These are phyloP conservation scores for Aegithalos caudatus DNA, from an alignment of 2,113 vertebrate genomes.

Conservation along the genomic window DNA sequence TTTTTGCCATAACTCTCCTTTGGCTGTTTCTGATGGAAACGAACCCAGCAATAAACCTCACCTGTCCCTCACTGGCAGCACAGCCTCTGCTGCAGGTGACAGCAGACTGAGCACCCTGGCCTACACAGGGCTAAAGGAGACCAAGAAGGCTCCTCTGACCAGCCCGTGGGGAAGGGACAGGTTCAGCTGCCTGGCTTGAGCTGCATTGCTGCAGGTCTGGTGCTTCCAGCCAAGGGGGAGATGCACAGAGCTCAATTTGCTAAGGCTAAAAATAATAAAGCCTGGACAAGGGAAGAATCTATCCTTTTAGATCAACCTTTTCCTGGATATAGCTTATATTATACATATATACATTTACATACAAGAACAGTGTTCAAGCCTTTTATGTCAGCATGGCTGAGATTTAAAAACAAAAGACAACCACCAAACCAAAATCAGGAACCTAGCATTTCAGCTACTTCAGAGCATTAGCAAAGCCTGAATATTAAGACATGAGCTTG, in stretches of 20 bases:
- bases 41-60: neutral
- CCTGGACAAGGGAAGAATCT: neutral
- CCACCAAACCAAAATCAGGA: neutral
- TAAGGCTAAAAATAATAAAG: neutral
- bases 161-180: fast-evolving
- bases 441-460: neutral
- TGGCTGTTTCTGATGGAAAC: neutral
- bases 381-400: neutral
- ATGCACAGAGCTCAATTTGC: neutral
- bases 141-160: neutral
- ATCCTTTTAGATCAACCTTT: neutral
- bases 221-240: neutral
- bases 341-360: neutral
- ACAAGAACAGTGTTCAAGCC: neutral
- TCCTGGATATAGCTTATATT: neutral
- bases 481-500: neutral
- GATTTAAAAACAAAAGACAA: neutral
- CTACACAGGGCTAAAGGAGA: neutral
- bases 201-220: neutral
- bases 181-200: neutral
- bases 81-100: neutral
- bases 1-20: neutral
- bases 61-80: neutral
- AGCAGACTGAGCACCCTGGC: neutral
- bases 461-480: neutral